A percentile compares a stretch with the other conserved stretches of the same genome.
Evolutionary conservation across 2,797 vertebrate genomes (phyloP).

Genomic region (Takifugu ocellatus): DNA sequence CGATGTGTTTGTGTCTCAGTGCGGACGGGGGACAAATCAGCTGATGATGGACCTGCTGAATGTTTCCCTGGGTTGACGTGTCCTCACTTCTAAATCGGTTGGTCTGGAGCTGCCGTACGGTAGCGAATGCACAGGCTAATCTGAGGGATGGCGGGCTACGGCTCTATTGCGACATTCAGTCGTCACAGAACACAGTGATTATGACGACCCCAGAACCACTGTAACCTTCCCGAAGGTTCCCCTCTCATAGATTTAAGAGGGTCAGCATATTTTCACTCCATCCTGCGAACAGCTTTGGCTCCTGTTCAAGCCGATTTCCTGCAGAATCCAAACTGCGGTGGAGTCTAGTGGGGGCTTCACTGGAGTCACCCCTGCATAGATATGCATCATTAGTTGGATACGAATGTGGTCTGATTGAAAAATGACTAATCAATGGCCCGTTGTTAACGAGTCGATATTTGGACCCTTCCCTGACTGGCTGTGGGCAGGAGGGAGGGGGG

Average conservation of each 20-base stretch:
- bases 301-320: constrained; percentile 29
- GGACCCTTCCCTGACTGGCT: constrained; percentile 13
- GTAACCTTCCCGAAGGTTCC: neutral
- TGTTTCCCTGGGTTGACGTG: neutral
- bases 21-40: neutral
- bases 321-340: neutral
- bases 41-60: neutral
- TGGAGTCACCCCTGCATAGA: too few species aligned
- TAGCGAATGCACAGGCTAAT: too few species aligned
- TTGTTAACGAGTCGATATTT: neutral
- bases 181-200: neutral
- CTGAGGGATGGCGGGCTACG: too few species aligned
- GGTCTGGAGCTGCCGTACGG: neutral
- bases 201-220: neutral
- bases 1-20: constrained; percentile 1
- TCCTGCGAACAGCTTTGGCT: constrained; percentile 33
- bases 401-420: too few species aligned
- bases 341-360: too few species aligned
- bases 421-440: too few species aligned
- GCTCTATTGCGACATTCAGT: too few species aligned
- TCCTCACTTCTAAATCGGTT: neutral
- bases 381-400: too few species aligned
- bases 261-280: constrained; percentile 33
- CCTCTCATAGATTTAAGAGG: constrained; percentile 15
- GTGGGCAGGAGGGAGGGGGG: constrained; percentile 36